Conservation (phyloP, 2,113 vertebrate species). For the Zingel zingel region DNA sequence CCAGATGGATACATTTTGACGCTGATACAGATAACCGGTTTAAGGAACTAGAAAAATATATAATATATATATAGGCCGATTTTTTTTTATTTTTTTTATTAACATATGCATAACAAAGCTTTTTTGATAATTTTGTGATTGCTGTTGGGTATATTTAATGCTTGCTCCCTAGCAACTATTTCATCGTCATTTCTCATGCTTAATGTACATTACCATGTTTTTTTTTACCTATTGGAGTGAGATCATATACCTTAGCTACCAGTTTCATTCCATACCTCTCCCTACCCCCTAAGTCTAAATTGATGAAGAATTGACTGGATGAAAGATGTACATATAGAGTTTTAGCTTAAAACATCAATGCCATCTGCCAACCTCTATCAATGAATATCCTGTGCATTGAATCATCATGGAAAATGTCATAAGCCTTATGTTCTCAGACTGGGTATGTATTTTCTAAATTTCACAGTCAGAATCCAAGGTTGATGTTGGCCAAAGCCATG, state of each 20-base stretch:
- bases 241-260: no score
- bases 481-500: not conserved
- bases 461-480: not conserved
- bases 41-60: not conserved
- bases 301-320: no score
- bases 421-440: not conserved
- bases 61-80: not conserved
- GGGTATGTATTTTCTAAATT: conserved; percentile 10
- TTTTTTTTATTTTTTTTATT: not conserved
- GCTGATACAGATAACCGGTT: not conserved
- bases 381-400: not conserved
- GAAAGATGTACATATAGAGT: no score
- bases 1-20: not conserved
- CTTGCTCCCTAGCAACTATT: no score
- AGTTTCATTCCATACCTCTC: no score
- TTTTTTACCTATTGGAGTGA: no score
- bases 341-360: not conserved
- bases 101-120: not conserved
- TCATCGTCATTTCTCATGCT: no score
- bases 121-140: no score
- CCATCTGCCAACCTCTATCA: not conserved
- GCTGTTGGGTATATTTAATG: no score
- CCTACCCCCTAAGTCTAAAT: no score
- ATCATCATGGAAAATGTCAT: not conserved
- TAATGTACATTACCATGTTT: no score